Percentiles rank a stretch among this genome's conserved stretches.
These are phyloP conservation scores for Platorchestia sp. DNA, from an alignment of 1,140 invertebrate genomes.

Conservation along the genomic window DNA sequence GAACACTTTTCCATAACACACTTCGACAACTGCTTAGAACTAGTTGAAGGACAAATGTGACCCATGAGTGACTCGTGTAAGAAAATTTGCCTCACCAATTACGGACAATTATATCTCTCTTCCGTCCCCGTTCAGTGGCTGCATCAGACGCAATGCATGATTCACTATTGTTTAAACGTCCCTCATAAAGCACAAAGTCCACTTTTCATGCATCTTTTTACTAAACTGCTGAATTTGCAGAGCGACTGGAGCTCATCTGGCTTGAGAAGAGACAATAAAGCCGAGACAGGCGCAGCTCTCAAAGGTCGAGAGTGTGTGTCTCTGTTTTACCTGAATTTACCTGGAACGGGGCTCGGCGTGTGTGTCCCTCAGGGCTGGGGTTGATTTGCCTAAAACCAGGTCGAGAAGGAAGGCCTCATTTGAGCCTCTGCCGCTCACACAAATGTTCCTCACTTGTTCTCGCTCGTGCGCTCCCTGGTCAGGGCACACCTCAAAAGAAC, in stretches of 20 bases:
- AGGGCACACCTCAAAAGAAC: neutral
- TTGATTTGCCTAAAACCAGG: slow-evolving; percentile 42
- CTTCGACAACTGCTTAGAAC: too few relatives aligned
- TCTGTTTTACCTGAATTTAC: slow-evolving; percentile 20
- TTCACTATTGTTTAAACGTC: neutral
- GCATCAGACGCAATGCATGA: neutral
- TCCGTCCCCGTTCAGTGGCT: neutral
- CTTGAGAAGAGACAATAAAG: neutral
- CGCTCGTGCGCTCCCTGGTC: neutral
- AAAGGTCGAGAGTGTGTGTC: neutral
- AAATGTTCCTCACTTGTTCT: neutral
- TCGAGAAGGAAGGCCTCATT: neutral
- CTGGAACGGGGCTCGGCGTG: neutral
- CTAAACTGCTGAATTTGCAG: neutral
- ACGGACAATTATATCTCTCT: neutral
- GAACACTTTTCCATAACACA: too few relatives aligned
- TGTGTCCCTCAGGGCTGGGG: neutral
- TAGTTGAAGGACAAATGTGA: neutral
- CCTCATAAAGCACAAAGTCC: neutral
- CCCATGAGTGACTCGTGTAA: neutral
- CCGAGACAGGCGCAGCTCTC: neutral
- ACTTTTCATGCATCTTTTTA: neutral
- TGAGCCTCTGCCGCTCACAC: neutral
- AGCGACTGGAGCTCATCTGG: neutral
- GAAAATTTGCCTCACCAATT: neutral